Percentiles rank a stretch among this genome's conserved stretches.
Evolutionary conservation across 2,888 invertebrate genomes (phyloP).

Genomic region (Deilephila elpenor): DNA sequence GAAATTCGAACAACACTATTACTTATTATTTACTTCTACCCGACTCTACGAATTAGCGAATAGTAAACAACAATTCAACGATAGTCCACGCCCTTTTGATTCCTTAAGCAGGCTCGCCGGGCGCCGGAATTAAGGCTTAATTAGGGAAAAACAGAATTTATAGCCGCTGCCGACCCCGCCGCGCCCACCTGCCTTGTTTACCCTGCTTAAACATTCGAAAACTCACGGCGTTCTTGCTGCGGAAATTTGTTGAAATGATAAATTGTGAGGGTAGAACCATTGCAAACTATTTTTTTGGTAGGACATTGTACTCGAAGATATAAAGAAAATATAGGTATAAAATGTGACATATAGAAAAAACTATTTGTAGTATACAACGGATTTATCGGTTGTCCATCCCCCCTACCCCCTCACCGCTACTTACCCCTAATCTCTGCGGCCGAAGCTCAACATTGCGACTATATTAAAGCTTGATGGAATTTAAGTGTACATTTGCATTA

Average conservation of each 20-base stretch:
- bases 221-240: slow-evolving; percentile 36
- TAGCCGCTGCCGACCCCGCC: slow-evolving; percentile 67
- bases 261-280: neutral
- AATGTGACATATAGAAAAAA: neutral
- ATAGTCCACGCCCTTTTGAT: slow-evolving; percentile 26
- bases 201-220: slow-evolving; percentile 46
- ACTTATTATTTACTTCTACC: neutral
- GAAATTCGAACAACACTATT: neutral
- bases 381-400: neutral
- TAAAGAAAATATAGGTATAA: neutral
- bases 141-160: slow-evolving; percentile 83
- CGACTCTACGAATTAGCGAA: slow-evolving; percentile 4
- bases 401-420: too few relatives aligned
- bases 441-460: too few relatives aligned
- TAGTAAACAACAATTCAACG: slow-evolving; percentile 15
- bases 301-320: neutral
- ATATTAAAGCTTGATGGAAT: too few relatives aligned
- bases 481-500: too few relatives aligned
- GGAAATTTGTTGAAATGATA: slow-evolving; percentile 43
- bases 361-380: too few relatives aligned
- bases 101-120: slow-evolving; percentile 28
- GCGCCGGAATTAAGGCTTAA: slow-evolving; percentile 75
- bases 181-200: slow-evolving; percentile 64
- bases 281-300: neutral
- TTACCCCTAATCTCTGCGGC: too few relatives aligned